Evolutionary conservation across 2,113 vertebrate species (phyloP).

Genomic region (Pituophis catenifer): DNA sequence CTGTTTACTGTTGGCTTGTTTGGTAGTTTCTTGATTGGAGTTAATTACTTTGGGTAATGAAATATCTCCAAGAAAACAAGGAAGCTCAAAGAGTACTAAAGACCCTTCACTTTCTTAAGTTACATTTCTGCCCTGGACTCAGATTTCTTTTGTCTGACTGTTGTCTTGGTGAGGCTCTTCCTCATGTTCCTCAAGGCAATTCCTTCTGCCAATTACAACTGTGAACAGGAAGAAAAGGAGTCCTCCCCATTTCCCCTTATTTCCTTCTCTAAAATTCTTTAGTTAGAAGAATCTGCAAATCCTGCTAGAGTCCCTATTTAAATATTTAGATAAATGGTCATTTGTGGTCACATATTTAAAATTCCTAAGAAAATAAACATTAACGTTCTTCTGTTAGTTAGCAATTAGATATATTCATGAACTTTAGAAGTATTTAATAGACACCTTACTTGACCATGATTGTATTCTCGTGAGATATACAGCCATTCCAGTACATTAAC

Average conservation of each 20-base stretch:
- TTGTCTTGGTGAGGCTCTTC: neutral
- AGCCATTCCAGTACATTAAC: neutral
- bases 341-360: neutral
- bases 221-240: neutral
- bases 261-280: neutral
- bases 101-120: neutral
- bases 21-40: neutral
- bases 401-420: neutral
- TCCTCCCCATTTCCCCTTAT: neutral
- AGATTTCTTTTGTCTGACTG: neutral
- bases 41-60: neutral
- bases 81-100: neutral
- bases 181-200: neutral
- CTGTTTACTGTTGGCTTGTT: neutral
- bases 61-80: neutral
- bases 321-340: neutral
- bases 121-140: neutral
- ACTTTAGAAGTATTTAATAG: neutral
- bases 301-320: neutral
- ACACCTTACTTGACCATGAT: neutral
- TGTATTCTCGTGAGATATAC: neutral
- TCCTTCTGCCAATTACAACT: neutral
- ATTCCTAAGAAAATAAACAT: neutral
- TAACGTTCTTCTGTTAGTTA: neutral
- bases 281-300: neutral